Base-by-base conservation (phyloP, 2,797 vertebrate genomes). In the Labroides dimidiatus region DNA sequence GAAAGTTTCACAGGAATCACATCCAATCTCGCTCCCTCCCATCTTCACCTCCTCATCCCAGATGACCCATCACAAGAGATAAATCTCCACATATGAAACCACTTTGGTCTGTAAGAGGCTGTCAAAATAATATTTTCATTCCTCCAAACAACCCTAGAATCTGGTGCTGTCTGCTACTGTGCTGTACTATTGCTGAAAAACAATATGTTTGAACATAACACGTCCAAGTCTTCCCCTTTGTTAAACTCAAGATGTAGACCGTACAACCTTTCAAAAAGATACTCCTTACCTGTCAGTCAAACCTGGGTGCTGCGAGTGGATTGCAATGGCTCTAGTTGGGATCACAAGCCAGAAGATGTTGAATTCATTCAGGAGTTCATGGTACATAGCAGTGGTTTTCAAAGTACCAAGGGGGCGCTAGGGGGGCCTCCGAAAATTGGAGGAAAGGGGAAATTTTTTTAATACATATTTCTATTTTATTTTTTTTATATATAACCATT, bases 41-140 rank as follows among this genome's bases (percentile, higher is more conserved):
- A 24, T 84, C 55, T 42, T 8, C 44, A n/a, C 39, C 50, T 73
- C 62, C 61, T 57, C 14, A 19, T 57, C 61, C 43, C 50, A 67
- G 71, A 79, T 68, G 55, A 77, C 66, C 65, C 69, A 81, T 88
- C 81, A 71, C 23, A 77, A 64, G 59, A 80, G 77, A 86, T 84
- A 80, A 80, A 77, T 47, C 62, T 77, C 64, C 54, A 80, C 72
- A 77, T 70, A 71, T 75, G 67, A 84, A 82, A 81, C 72, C 65
- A 63, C 79, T 89, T 84, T 72, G 71, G 72, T 78, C 64, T 67
- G 62, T 63, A 79, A 83, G 55, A 78, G 59, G 64, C 81, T 89
- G 79, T 85, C 82, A 85, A 73, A 86, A 75, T 81, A 77, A 79
- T 77, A 64, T 56, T 75, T 80, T 75, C 53, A 56, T 58, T 64